Conservation (phyloP, 1,140 invertebrate genomes). For the Adelges cooleyi region DNA sequence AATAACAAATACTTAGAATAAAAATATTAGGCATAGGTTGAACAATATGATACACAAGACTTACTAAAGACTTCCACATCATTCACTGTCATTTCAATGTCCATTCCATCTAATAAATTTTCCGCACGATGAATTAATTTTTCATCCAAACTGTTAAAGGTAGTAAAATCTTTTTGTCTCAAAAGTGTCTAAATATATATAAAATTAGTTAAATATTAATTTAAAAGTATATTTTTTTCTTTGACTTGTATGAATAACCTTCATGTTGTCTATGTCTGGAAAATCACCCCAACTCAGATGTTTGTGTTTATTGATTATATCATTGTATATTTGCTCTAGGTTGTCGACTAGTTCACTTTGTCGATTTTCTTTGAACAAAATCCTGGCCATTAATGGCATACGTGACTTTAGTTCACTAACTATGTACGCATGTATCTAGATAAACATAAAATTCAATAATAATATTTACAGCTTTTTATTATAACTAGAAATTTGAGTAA, state of each 20-base stretch:
- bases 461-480: no score
- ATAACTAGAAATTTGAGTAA: no score
- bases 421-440: slow-evolving; percentile 88
- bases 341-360: slow-evolving; percentile 28
- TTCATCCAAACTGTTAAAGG: neutral
- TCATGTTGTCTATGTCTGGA: slow-evolving; percentile 89
- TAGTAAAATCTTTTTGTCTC: slow-evolving; percentile 17
- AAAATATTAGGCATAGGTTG: no score
- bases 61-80: neutral
- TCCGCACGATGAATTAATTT: slow-evolving; percentile 4
- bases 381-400: slow-evolving; percentile 42
- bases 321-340: slow-evolving; percentile 12
- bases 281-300: slow-evolving; percentile 48
- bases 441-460: no score
- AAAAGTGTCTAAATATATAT: neutral
- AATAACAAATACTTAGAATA: no score
- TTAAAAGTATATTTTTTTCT: no score
- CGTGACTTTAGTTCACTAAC: slow-evolving; percentile 57
- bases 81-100: neutral
- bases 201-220: no score
- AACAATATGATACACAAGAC: no score
- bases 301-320: slow-evolving; percentile 36
- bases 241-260: no score
- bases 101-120: slow-evolving; percentile 13
- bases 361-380: slow-evolving; percentile 59